Percentiles rank a stretch among this genome's conserved stretches.
Conservation (phyloP, 2,113 vertebrate species). For the Halcyon malimbica region DNA sequence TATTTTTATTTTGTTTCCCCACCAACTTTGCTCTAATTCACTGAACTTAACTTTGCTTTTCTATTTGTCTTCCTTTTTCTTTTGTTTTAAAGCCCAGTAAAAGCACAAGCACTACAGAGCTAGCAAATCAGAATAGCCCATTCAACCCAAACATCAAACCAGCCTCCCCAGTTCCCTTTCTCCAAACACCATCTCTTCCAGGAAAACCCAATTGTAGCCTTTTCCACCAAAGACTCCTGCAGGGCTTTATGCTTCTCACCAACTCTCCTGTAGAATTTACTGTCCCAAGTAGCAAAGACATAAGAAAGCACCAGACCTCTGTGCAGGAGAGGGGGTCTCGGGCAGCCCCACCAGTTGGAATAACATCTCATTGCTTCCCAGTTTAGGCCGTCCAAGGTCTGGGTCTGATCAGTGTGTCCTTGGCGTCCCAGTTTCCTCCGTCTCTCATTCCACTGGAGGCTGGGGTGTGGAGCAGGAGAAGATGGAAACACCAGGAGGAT, state of each 20-base stretch:
- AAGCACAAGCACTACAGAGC: neutral
- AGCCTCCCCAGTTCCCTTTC: neutral
- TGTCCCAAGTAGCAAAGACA: fast-evolving
- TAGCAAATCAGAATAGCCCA: neutral
- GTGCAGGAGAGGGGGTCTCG: too few relatives aligned
- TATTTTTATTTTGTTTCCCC: neutral
- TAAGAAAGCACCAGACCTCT: neutral
- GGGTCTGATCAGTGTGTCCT: fast-evolving
- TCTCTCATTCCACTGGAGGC: neutral
- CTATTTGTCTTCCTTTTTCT: neutral
- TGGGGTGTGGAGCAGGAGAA: neutral
- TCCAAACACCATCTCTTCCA: neutral
- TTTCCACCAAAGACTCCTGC: neutral
- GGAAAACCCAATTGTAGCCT: neutral
- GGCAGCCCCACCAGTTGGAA: neutral
- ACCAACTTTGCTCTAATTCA: neutral
- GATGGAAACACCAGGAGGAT: neutral
- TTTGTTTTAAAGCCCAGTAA: neutral
- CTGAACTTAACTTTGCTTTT: neutral
- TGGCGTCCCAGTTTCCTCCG: fast-evolving
- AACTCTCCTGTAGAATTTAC: neutral
- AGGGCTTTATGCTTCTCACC: fast-evolving
- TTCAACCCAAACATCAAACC: neutral
- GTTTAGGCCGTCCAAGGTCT: neutral
- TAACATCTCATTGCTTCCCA: neutral